Percentiles rank a stretch among this genome's conserved stretches.
phyloP scores from a whole-genome alignment of 2,888 invertebrate genomes.

The Malthinus flaveolus region DNA sequence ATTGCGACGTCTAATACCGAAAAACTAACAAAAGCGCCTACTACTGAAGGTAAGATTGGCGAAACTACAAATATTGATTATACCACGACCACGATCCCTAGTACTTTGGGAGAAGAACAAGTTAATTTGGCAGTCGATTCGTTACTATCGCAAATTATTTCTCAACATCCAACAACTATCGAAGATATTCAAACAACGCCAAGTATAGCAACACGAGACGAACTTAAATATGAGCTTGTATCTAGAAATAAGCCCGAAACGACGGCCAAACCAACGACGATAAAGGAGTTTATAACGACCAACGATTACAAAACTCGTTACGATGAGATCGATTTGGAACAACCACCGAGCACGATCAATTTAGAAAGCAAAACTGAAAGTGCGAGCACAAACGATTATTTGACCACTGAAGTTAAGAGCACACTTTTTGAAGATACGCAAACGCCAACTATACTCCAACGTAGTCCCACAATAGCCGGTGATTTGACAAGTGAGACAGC shows the following conservation, averaged over 20 bases:
- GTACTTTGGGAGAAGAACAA: constrained; percentile 18
- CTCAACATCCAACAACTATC: constrained; percentile 33
- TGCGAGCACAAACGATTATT: too few species aligned
- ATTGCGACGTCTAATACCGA: constrained; percentile 21
- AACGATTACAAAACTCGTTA: constrained; percentile 1
- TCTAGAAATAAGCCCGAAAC: too few species aligned
- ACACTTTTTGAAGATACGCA: too few species aligned
- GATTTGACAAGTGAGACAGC: too few species aligned
- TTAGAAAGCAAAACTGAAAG: constrained; percentile 11
- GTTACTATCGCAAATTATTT: constrained; percentile 43
- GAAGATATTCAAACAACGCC: constrained; percentile 28
- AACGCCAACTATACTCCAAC: too few species aligned
- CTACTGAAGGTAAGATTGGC: neutral
- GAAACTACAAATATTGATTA: neutral
- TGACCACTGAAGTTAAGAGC: too few species aligned
- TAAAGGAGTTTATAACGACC: neutral
- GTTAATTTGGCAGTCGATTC: constrained; percentile 42
- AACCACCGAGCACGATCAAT: neutral
- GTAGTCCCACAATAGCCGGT: too few species aligned
- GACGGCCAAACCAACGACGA: too few species aligned
- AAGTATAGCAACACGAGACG: neutral
- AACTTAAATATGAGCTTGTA: too few species aligned
- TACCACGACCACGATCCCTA: neutral
- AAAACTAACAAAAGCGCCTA: neutral
- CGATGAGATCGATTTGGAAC: constrained; percentile 16